A percentile compares a stretch with the other conserved stretches of the same genome.
Evolutionary conservation across 1,140 invertebrate species (phyloP).

Genomic region (Phortica variegata): DNA sequence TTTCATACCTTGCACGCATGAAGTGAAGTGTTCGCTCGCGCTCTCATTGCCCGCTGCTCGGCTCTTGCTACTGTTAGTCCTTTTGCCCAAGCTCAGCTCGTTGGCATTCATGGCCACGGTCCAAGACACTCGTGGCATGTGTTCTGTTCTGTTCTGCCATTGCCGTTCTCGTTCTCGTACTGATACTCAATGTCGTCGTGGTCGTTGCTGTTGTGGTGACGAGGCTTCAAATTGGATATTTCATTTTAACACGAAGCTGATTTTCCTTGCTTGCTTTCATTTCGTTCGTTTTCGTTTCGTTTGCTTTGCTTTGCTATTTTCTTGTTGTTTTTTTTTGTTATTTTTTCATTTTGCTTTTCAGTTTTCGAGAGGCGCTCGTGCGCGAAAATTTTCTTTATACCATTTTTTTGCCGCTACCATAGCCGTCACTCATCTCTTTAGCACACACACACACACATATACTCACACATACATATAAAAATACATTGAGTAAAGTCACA

Average conservation of each 20-base stretch:
- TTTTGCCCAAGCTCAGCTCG: conserved; percentile 19
- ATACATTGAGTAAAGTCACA: no score
- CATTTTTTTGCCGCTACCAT: no score
- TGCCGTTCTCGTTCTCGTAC: conserved; percentile 10
- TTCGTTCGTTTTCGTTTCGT: conserved; percentile 24
- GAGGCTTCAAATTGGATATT: conserved; percentile 38
- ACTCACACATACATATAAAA: no score
- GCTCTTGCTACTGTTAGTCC: no score
- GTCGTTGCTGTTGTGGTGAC: conserved; percentile 1
- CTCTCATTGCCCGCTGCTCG: conserved; percentile 34
- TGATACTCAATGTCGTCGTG: conserved; percentile 1
- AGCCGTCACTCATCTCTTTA: no score
- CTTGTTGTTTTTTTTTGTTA: no score
- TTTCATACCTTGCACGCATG: conserved; percentile 22
- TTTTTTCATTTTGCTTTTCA: no score
- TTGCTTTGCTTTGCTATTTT: no score
- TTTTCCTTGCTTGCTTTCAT: conserved; percentile 17
- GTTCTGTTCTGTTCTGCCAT: neutral
- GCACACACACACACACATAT: no score
- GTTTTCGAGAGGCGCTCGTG: conserved; percentile 29
- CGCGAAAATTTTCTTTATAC: conserved; percentile 38
- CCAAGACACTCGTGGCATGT: conserved; percentile 1
- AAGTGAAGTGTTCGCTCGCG: conserved; percentile 50
- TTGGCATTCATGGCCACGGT: conserved; percentile 46
- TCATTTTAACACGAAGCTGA: conserved; percentile 17